Evolutionary conservation across 2,113 vertebrate genomes (phyloP).

Genomic region (Halcyon malimbica): DNA sequence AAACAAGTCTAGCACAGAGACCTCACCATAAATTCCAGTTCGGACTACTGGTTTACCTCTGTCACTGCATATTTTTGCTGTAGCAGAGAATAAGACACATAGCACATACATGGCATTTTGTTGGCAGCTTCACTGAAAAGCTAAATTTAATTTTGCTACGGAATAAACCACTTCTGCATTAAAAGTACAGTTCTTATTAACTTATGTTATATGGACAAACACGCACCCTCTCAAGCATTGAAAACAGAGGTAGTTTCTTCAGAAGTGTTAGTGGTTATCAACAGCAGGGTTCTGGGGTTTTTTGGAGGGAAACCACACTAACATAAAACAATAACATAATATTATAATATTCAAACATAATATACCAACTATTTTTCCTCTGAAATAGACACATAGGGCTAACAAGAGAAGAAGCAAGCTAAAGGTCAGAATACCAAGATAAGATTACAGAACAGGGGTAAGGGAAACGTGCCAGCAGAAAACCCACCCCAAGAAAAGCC

Average conservation of each 20-base stretch:
- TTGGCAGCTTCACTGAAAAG: not conserved
- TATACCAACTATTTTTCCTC: not conserved
- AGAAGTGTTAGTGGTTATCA: not conserved
- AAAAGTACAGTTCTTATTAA: not conserved
- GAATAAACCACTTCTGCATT: not conserved
- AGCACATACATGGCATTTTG: not conserved
- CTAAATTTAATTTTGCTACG: not conserved
- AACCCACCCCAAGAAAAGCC: not conserved
- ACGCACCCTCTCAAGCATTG: not conserved
- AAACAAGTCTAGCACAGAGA: fast-evolving
- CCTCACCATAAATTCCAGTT: not conserved
- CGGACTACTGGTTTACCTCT: not conserved
- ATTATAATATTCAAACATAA: not conserved
- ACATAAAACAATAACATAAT: too few species aligned
- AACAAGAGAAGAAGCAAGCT: not conserved
- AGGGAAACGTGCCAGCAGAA: not conserved
- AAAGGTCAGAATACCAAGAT: not conserved
- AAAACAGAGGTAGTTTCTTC: not conserved
- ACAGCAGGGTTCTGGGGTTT: not conserved
- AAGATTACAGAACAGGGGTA: not conserved
- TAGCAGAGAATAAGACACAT: not conserved
- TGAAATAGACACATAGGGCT: too few species aligned
- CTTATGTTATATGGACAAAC: not conserved
- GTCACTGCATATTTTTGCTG: not conserved
- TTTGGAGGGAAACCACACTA: too few species aligned